Base-by-base conservation (phyloP, 2,888 invertebrate species). In the Tillus elongatus region DNA sequence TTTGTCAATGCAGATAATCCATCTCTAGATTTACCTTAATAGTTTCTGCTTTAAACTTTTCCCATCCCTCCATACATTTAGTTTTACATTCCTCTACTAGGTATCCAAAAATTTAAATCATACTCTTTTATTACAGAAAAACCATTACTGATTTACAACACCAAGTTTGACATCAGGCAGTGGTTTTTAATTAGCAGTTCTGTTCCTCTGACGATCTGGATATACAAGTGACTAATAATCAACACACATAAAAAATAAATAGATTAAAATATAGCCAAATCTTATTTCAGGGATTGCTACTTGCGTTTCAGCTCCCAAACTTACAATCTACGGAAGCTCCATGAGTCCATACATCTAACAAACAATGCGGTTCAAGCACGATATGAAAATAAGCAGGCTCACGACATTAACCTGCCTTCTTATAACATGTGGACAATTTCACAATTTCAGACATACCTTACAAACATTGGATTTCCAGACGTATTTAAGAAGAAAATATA, bases 121-220 rank as follows among this genome's bases (percentile, higher is more conserved):
- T 28, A n/a, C n/a, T 27, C 32, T 36, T 27, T 15, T 31, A 6
- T 41, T 4, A 26, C 41, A 64, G 65, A 66, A 66, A 77, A 81
- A 30, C 91, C 91, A 1, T 61, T 89, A 30, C 64, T 92, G 30
- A 77, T 92, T 27, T 74, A 86, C 59, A 79, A 82, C 42, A 89
- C 88, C 1, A 92, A 92, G 68, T 92, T 92, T 59, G 91, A 92
- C 57, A 88, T 92, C 44, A 74, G 91, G 4, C 87, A 89, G 64
- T 92, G 90, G 75, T 89, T 89, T 63, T 64, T 92, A 35, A 80
- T 89, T 1, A 86, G 84, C 27, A 81, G 79, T 48, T 79, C 81
- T 49, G 75, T 74, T 47, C 85, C 84, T 0, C 68, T 91, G 33
- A 79, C 81, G 1, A 77, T 92, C 53, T 92, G 89, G 87, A 78